Base-by-base conservation (phyloP, 2,797 vertebrate species). In the Pseudochromis fuscus region DNA sequence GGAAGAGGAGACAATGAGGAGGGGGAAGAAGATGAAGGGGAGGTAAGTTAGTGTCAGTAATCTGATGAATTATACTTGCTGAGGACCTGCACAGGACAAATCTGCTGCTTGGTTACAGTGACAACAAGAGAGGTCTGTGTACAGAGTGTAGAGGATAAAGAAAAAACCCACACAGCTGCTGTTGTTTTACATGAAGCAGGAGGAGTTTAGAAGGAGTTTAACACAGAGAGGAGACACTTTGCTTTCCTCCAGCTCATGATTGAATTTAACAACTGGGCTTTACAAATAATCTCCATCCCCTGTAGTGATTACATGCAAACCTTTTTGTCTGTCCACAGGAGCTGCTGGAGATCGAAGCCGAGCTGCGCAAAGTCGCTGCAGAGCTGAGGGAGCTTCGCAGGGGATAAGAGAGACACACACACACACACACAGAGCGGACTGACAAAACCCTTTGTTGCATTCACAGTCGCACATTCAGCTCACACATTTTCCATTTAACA, bases 321-420 rank as follows among this genome's bases (percentile, higher is more conserved):
- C 13, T 50, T 46, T 28, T 27, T 59, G 51, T 38, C 11, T 71
- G 1, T 65, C 7, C 31, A 69, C 90, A 94, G 90, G 93, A 79
- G 82, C 93, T 96, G 67, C 82, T 94, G 75, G 94, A 92, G 78
- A 89, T 95, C 12, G 93, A 95, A 73, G 86, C 88, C 0, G 92
- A 95, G 81, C 72, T 97, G 75, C 91, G 93, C 40, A 93, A 87
- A 86, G 95, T 93, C 0, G 91, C 94, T 0, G 92, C 93, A 69
- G 92, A 93, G 53, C 92, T 96, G 55, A 87, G 91, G 69, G 91
- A 93, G 49, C 89, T 96, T 27, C 94, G 89, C 75, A 72, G 83
- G 77, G 93, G 93, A 86, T 96, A 83, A 93, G 67, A 76, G 42
- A 24, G 48, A 49, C 65, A 53, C 58, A 70, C 42, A 23, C 24